A percentile compares a stretch with the other conserved stretches of the same genome.
Evolutionary conservation across 1,140 invertebrate genomes (phyloP).

Genomic region (Drosophila pectinifera): DNA sequence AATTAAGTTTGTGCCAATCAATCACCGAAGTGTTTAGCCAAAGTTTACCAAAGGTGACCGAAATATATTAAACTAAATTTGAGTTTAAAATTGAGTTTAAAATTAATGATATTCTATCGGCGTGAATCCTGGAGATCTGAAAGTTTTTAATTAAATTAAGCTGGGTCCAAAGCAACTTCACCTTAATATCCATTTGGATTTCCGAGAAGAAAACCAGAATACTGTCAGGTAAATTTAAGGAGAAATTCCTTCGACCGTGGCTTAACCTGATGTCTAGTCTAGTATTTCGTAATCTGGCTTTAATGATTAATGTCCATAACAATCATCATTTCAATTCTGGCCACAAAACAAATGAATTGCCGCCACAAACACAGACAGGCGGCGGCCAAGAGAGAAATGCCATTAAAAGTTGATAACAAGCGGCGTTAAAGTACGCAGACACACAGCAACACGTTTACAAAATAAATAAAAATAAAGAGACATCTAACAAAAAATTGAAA

Average conservation of each 20-base stretch:
- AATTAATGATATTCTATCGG: not conserved
- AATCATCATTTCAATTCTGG: conserved; percentile 66
- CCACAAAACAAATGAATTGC: conserved; percentile 55
- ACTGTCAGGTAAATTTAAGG: not conserved
- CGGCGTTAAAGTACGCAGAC: conserved; percentile 67
- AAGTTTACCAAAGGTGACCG: not conserved
- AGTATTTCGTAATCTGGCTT: conserved; percentile 49
- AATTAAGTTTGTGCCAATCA: conserved; percentile 6
- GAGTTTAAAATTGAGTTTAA: not conserved
- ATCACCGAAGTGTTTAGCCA: not conserved
- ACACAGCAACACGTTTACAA: conserved; percentile 34
- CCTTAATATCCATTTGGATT: no score
- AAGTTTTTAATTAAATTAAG: conserved; percentile 3
- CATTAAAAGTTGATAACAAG: conserved; percentile 80
- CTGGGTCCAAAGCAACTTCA: not conserved
- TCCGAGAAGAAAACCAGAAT: not conserved
- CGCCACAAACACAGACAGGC: conserved; percentile 11
- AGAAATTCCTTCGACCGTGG: not conserved
- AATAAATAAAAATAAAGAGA: conserved; percentile 18
- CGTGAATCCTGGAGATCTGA: not conserved
- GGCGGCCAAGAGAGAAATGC: conserved; percentile 53
- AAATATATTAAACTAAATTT: not conserved
- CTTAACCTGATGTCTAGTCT: conserved; percentile 10
- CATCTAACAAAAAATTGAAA: conserved; percentile 37
- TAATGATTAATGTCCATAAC: conserved; percentile 65